Evolutionary conservation across 2,797 vertebrate genomes (phyloP).

Genomic region (Petrocephalus sullivani): DNA sequence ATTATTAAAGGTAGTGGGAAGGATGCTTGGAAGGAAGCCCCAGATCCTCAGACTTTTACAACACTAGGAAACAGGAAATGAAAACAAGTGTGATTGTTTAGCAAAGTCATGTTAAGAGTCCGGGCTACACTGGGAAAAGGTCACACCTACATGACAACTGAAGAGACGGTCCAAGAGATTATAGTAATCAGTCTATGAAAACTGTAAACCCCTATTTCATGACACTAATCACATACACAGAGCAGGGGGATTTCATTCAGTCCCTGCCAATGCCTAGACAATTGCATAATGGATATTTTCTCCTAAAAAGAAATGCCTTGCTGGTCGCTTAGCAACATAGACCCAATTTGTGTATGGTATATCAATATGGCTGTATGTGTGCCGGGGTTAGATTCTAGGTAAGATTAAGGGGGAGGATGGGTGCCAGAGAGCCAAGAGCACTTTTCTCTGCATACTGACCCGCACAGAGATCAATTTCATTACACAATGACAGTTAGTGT

Average conservation of each 20-base stretch:
- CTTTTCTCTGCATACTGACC: background rate
- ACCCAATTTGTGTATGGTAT: constrained; percentile 56
- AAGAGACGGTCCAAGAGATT: constrained; percentile 43
- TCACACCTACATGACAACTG: background rate
- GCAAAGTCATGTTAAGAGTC: constrained; percentile 27
- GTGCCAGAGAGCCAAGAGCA: constrained; percentile 16
- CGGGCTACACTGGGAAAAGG: constrained; percentile 8
- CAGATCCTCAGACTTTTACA: background rate
- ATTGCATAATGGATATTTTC: constrained; percentile 59
- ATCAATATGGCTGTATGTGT: constrained; percentile 56
- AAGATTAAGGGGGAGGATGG: constrained; percentile 27
- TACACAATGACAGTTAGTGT: background rate
- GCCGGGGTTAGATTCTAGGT: constrained; percentile 45
- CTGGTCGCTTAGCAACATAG: constrained; percentile 67
- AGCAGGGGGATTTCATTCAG: constrained; percentile 39
- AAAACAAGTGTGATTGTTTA: constrained; percentile 41
- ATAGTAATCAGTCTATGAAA: constrained; percentile 45
- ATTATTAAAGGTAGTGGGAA: background rate
- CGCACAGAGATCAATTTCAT: background rate
- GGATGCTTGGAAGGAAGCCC: background rate
- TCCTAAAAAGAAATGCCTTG: constrained; percentile 59
- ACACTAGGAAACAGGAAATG: constrained; percentile 35
- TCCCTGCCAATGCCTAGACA: constrained; percentile 44
- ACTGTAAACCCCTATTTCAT: constrained; percentile 45
- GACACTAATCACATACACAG: constrained; percentile 51